These are phyloP conservation scores for Pachyrhynchus sulphureomaculatus DNA, from an alignment of 1,140 invertebrate species.

Conservation along the genomic window DNA sequence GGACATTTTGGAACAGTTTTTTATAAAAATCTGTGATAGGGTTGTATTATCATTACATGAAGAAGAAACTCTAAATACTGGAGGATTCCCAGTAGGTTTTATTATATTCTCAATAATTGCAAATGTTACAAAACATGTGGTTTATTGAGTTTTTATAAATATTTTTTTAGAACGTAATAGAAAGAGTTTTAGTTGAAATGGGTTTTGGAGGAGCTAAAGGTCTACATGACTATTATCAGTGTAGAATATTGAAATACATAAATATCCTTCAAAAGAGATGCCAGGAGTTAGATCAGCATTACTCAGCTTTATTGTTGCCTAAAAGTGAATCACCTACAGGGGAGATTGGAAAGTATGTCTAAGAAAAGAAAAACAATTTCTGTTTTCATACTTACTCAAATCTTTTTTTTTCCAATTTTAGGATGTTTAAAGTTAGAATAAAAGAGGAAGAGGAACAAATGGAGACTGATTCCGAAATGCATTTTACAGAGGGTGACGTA, in stretches of 20 bases:
- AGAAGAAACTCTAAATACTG: constrained; percentile 27
- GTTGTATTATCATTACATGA: constrained; percentile 39
- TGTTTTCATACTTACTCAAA: neutral
- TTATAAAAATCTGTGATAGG: constrained; percentile 40
- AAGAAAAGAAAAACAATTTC: no score
- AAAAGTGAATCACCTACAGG: constrained; percentile 25
- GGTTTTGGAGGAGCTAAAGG: constrained; percentile 45
- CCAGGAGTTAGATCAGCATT: constrained; percentile 40
- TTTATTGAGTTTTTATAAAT: constrained; percentile 4
- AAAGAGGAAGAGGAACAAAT: constrained; percentile 39
- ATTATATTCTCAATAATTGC: neutral
- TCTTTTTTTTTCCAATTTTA: constrained; percentile 26
- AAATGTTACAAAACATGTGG: neutral
- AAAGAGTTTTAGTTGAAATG: constrained; percentile 44
- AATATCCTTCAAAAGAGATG: constrained; percentile 41
- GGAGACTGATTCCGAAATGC: constrained; percentile 39
- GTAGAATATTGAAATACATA: constrained; percentile 45
- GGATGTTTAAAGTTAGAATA: constrained; percentile 34
- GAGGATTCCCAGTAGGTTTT: constrained; percentile 43
- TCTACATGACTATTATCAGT: constrained; percentile 48
- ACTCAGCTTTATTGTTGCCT: constrained; percentile 32
- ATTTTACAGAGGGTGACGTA: constrained; percentile 37
- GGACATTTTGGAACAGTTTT: constrained; percentile 45
- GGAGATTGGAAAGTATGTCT: constrained; percentile 38
- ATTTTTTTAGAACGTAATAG: constrained; percentile 39